Evolutionary conservation across 2,888 invertebrate species (phyloP), one percentile per base, ranked within the genome.

Genomic region (Microctonus aethiopoides): DNA sequence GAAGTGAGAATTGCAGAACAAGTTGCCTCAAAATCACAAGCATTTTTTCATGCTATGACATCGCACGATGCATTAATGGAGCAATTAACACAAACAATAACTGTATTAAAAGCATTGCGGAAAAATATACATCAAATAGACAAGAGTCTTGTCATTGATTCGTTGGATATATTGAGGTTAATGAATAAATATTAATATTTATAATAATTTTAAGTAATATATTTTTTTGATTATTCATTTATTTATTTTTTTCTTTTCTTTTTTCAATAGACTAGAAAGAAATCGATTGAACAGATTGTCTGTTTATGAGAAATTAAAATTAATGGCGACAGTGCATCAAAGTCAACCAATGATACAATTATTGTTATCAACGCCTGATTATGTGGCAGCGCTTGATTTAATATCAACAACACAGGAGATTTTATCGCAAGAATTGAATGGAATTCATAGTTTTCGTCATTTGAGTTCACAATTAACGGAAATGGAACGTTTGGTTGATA

Each of bases 1-100:
- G 98, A 99, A 87, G 94, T 96, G 81, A 93, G 95, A 87, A 96
- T 97, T 84, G 95, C 96, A 5, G 92, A 93, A 79, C 97, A 98
- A 89, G 93, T 98, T 66, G 96, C 98, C 32, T 93, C 94, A 80
- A 97, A 98, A 85, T 98, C 98, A 10, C 96, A 96, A 78, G 97
- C 97, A 20, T 99, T 99, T 88, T 99, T 99, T 85, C 95, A 97
- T 87, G 98, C 98, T 0, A 98, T 99, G 95, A 93, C 98, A 67
- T 98, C 98, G 7, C 99, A 99, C 87, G 98, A 99, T 85, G 94
- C 95, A 32, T 93, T 99, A 62, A 96, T 98, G 92, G 96, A 97
- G 77, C 95, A 98, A 84, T 93, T 99, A 90, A 93, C 93, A 0
- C 91, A 92, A 82, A 95, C 96, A 22, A 91, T 94, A 10, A 90